These are phyloP conservation scores for Periphyllus acericola DNA, from an alignment of 2,888 invertebrate species.

Conservation along the genomic window DNA sequence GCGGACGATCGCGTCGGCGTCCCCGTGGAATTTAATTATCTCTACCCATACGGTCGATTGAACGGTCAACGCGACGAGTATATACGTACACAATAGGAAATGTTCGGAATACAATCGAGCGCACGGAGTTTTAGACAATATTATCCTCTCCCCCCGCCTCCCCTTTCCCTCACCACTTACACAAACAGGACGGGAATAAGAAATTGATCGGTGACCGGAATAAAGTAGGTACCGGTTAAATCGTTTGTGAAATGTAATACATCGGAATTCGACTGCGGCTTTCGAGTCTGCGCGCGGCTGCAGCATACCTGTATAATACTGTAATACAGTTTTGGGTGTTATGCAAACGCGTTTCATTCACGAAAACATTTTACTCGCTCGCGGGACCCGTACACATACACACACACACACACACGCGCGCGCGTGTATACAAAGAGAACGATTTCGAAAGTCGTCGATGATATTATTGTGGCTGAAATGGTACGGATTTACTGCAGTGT, in stretches of 20 bases:
- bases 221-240: conserved; percentile 14
- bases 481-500: not conserved
- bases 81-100: not conserved
- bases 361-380: conserved; percentile 21
- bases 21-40: not conserved
- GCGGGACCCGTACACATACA: conserved; percentile 6
- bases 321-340: not conserved
- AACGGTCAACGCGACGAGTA: not conserved
- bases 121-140: not conserved
- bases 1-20: not conserved
- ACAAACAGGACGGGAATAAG: not conserved
- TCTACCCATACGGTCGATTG: not conserved
- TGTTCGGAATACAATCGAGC: not conserved
- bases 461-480: not conserved
- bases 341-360: conserved; percentile 45
- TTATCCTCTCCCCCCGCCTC: not conserved
- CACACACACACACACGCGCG: not conserved
- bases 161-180: no score
- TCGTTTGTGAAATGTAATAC: conserved; percentile 17
- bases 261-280: not conserved
- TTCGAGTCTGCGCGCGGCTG: not conserved
- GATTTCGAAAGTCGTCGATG: not conserved
- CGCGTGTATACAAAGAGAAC: not conserved
- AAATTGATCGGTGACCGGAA: not conserved
- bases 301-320: not conserved